Evolutionary conservation across 2,113 vertebrate genomes (phyloP).

Genomic region (Budorcas taxicolor): DNA sequence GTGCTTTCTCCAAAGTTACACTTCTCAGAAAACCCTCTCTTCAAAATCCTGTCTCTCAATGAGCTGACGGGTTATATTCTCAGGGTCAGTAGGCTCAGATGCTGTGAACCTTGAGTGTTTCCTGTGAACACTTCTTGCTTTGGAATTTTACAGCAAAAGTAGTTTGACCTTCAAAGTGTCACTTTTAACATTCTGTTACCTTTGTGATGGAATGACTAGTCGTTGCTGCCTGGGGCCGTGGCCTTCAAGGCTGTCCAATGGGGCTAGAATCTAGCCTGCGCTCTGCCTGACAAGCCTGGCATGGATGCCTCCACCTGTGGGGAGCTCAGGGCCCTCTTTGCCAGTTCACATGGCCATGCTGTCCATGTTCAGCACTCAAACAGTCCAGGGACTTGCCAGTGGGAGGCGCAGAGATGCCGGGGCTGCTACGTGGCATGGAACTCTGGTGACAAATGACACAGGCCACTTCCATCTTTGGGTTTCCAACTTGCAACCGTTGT

Average conservation of each 20-base stretch:
- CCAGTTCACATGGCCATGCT: accelerated
- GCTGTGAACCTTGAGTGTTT: background rate
- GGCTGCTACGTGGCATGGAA: accelerated
- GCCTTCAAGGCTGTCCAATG: background rate
- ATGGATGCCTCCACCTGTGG: background rate
- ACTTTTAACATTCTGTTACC: background rate
- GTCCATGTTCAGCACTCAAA: background rate
- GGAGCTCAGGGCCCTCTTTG: accelerated
- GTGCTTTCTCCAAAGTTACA: background rate
- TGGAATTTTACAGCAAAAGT: background rate
- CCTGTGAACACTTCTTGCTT: background rate
- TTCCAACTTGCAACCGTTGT: background rate
- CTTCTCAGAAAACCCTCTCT: background rate
- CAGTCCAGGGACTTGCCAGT: background rate
- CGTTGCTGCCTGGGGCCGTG: no score
- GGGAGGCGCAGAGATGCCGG: accelerated
- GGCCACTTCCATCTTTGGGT: background rate
- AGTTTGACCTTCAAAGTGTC: background rate
- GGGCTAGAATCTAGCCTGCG: background rate
- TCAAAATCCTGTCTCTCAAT: background rate
- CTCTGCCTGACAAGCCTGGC: background rate
- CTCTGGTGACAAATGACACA: background rate
- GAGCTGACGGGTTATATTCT: background rate
- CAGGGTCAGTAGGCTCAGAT: background rate
- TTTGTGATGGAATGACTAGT: background rate